Evolutionary conservation across 1,140 invertebrate species (phyloP).

Genomic region (Acromyrmex echinatior): DNA sequence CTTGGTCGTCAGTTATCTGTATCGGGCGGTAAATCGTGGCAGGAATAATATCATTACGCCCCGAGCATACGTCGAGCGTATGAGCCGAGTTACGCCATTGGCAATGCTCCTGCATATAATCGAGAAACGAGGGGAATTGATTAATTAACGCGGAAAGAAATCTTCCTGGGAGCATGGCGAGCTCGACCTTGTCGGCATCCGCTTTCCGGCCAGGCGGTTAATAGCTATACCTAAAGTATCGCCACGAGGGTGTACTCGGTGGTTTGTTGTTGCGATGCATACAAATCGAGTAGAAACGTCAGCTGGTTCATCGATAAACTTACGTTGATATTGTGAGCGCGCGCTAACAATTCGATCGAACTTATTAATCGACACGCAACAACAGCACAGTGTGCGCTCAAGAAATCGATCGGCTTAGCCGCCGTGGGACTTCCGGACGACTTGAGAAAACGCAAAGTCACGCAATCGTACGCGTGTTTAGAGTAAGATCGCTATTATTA

Average conservation of each 20-base stretch:
- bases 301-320: not conserved
- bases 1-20: conserved; percentile 41
- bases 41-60: conserved; percentile 59
- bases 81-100: conserved; percentile 51
- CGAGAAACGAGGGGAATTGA: conserved; percentile 62
- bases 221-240: conserved; percentile 49
- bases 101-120: conserved; percentile 57
- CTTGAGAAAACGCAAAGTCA: conserved; percentile 37
- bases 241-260: conserved; percentile 19
- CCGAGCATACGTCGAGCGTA: conserved; percentile 6
- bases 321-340: not conserved
- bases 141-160: conserved; percentile 73
- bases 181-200: conserved; percentile 68
- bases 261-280: conserved; percentile 32
- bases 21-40: conserved; percentile 47
- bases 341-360: conserved; percentile 40
- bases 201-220: conserved; percentile 34
- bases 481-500: conserved; percentile 59
- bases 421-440: conserved; percentile 64
- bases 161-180: conserved; percentile 37
- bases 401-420: conserved; percentile 65
- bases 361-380: conserved; percentile 65
- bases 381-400: conserved; percentile 32
- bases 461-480: conserved; percentile 59
- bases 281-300: conserved; percentile 14